These are phyloP conservation scores for Pseudomyrmex dendroicus DNA, from an alignment of 1,140 invertebrate species.

Conservation along the genomic window DNA sequence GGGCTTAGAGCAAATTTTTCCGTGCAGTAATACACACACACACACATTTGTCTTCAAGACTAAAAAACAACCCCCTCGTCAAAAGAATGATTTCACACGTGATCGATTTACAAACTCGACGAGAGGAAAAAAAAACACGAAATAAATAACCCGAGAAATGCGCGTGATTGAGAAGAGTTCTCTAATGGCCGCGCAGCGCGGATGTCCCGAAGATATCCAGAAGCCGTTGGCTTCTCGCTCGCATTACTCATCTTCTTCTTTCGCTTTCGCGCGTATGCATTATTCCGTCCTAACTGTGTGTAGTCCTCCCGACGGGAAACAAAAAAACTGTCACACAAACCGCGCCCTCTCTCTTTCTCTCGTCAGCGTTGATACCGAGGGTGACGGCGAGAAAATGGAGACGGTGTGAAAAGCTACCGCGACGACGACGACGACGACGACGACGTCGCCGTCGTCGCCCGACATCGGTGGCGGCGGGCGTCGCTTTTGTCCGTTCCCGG, in stretches of 20 bases:
- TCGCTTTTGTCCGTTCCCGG: conserved; percentile 62
- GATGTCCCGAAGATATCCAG: conserved; percentile 30
- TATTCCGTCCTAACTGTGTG: conserved; percentile 54
- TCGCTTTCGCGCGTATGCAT: conserved; percentile 45
- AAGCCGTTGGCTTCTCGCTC: conserved; percentile 46
- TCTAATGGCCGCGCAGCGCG: not conserved
- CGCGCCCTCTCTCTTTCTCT: conserved; percentile 38
- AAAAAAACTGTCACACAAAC: conserved; percentile 64
- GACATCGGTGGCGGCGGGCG: conserved; percentile 35
- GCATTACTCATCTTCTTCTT: conserved; percentile 56
- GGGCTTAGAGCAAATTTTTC: no score
- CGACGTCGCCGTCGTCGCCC: conserved; percentile 16
- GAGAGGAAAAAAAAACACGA: not conserved
- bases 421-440: conserved; percentile 37
- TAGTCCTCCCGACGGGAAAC: conserved; percentile 38
- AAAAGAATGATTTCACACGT: not conserved
- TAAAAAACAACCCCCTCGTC: no score
- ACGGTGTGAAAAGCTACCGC: conserved; percentile 64
- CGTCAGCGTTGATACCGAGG: conserved; percentile 17
- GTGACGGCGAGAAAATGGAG: conserved; percentile 64
- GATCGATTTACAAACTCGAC: not conserved
- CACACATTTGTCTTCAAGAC: no score
- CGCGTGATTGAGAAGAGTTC: conserved; percentile 29
- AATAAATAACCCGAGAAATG: not conserved
- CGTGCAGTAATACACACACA: no score